phyloP scores from a whole-genome alignment of 2,797 vertebrate species.

The Sylvia borin region DNA sequence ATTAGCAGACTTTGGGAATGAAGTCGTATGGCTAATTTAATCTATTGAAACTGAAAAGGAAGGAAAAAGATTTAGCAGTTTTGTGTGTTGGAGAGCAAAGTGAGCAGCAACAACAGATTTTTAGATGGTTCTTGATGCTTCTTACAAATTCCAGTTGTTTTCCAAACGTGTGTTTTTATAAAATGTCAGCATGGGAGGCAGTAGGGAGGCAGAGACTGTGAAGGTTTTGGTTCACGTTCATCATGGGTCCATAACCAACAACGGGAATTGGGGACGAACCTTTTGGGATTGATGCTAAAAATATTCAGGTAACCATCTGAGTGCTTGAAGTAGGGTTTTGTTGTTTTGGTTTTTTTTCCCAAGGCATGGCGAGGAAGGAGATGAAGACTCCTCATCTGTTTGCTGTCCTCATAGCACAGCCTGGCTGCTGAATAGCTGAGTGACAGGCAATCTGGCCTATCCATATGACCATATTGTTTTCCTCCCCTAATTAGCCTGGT shows the following conservation, averaged over 20 bases:
- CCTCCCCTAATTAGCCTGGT: slow-evolving; percentile 81
- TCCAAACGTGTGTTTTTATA: neutral
- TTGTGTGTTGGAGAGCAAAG: neutral
- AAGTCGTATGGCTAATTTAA: neutral
- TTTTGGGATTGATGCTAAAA: slow-evolving; percentile 57
- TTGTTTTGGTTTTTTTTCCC: neutral
- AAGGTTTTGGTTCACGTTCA: neutral
- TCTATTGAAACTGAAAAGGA: neutral
- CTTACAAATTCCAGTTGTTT: neutral
- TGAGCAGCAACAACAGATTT: neutral
- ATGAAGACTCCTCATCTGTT: slow-evolving; percentile 58
- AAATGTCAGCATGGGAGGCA: neutral
- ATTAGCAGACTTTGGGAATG: neutral
- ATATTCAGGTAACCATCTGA: slow-evolving; percentile 52
- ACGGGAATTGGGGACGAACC: neutral
- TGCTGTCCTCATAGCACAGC: slow-evolving; percentile 67
- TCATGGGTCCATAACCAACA: neutral
- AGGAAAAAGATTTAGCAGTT: neutral
- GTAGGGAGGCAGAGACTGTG: neutral
- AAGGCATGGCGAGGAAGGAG: neutral
- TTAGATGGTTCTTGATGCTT: neutral
- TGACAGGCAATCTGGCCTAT: slow-evolving; percentile 84
- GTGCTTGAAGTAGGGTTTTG: neutral
- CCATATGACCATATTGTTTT: slow-evolving; percentile 84
- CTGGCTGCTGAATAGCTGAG: slow-evolving; percentile 71